Conservation (phyloP, 1,140 invertebrate genomes). For the Lanistes nyassanus region DNA sequence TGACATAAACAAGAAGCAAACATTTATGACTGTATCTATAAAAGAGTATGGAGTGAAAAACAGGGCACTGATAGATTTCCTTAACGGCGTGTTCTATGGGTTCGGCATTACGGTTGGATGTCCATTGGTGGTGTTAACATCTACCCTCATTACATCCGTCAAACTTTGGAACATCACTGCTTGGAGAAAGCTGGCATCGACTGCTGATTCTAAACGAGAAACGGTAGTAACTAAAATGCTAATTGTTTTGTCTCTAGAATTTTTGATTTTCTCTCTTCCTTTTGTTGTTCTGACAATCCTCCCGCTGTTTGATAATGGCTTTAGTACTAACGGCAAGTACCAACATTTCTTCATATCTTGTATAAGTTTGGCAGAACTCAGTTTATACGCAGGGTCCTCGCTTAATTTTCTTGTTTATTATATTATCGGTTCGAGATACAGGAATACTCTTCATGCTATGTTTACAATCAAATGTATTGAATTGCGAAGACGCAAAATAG, state of each 20-base stretch:
- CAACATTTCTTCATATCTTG: background rate
- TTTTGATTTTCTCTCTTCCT: conserved; percentile 6
- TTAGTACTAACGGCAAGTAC: conserved; percentile 9
- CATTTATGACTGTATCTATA: background rate
- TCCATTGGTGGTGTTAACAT: background rate
- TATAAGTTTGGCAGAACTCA: background rate
- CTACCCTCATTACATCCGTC: conserved; percentile 13
- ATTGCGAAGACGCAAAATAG: no score
- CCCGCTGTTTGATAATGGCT: background rate
- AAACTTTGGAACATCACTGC: background rate
- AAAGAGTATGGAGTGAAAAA: background rate
- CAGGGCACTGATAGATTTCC: background rate
- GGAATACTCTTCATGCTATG: background rate
- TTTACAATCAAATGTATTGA: no score
- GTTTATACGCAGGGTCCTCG: background rate
- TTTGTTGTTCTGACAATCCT: background rate
- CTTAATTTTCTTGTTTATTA: conserved; percentile 15
- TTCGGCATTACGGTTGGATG: background rate
- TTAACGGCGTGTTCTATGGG: conserved; percentile 5
- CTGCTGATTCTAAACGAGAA: background rate
- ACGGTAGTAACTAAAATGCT: conserved; percentile 13
- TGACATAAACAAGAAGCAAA: background rate
- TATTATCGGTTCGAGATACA: background rate
- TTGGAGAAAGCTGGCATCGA: background rate
- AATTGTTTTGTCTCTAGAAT: background rate